Evolutionary conservation across 1,140 invertebrate genomes (phyloP), one percentile per base, ranked within the genome.

Genomic region (Dendroctonus ponderosae): DNA sequence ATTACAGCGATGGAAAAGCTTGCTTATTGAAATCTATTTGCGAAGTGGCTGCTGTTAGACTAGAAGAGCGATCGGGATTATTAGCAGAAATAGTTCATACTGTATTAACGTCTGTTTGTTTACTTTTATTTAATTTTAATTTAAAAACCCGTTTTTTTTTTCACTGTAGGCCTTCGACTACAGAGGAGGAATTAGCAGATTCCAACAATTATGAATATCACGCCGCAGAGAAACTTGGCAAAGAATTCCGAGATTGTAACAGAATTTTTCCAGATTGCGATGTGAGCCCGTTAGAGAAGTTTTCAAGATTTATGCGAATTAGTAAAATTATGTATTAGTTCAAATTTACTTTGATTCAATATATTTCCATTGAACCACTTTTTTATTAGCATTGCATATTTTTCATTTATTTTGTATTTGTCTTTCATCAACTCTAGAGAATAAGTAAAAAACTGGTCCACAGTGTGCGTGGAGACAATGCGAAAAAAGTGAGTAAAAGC

Each of bases 191-290:
- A 42, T 70, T 86, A 12, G 83, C 85, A 12, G 80, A 85, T 48
- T 83, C 87, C 74, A 78, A 80, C 1, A 85, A 90, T 75, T 86
- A 87, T 68, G 87, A 89, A 67, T 91, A 89, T 76, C 84, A 84
- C 60, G 83, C 85, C 12, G 87, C 89, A 0, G 87, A 90, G 77
- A 78, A 82, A 67, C 74, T 89, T 8, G 88, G 87, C 0, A 74
- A 69, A 62, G 79, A 80, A 42, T 77, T 79, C 0, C 80, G 78
- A 4, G 79, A 81, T 67, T 90, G 88, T 68, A 82, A 82, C 65
- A 71, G 75, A 1, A 74, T 87, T 42, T 88, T 86, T 72, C 82
- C 84, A 5, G 87, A 89, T 68, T 91, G 89, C 74, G 75, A 81
- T 50, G 79, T 78, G 3, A 86, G 85, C n/a, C 77, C 87, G 15